Base-by-base conservation (phyloP, 2,797 vertebrate species). In the Netta rufina region DNA sequence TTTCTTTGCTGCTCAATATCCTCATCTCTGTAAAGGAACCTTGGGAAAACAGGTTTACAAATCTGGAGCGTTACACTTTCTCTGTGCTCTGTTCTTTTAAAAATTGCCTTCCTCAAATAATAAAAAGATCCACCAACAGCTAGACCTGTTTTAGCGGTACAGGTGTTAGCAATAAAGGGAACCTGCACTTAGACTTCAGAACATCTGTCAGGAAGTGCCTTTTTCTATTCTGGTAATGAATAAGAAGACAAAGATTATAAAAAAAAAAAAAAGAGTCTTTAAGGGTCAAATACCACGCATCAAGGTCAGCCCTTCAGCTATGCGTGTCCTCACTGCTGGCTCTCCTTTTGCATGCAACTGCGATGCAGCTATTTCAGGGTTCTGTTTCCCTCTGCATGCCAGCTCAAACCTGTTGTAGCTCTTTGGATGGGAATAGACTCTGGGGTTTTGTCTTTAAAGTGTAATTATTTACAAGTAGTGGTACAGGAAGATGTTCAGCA, bases 271-370 rank as follows among this genome's bases (percentile, higher is more conserved):
- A 39, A 24, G 22, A 49, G 4, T 24, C 14, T n/a, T 60, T 62
- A 24, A 47, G 51, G 58, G 72, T 72, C 47, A 9, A 3, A 0
- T 62, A 25, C 53, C 16, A 45, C 47, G 13, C 25, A 76, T 43
- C 27, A 10, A 79, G 27, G 51, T 91, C 25, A 32, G 56, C 43
- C 16, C 25, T 74, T 71, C 71, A 61, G 21, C 21, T 30, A 10
- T 1, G 0, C 0, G 0, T 33, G 32, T 24, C n/a, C 38, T 80
- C 32, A 53, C 13, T 17, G 4, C 28, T 85, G 58, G 12, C 39
- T 43, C 11, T 30, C 19, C 19, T 79, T 91, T 66, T 66, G 27
- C 14, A 14, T 38, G 6, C 32, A 51, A 8, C 33, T 75, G 69
- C 36, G 24, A 36, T 66, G 25, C 8, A 62, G 30, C 5, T 73